Percentiles rank a stretch among this genome's conserved stretches.
Conservation (phyloP, 2,113 vertebrate genomes). For the Carettochelys insculpta region DNA sequence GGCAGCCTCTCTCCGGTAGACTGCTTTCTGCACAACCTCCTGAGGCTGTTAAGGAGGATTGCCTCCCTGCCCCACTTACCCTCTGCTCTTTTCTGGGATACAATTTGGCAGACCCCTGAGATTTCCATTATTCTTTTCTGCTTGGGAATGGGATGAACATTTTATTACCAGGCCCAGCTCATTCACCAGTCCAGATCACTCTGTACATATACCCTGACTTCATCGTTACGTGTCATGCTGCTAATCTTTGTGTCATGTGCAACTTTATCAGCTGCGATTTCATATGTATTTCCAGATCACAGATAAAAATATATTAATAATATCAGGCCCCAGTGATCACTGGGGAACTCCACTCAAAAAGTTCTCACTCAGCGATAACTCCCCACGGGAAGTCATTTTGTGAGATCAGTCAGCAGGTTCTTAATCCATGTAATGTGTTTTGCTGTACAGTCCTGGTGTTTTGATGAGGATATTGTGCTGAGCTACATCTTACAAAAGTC, state of each 20-base stretch:
- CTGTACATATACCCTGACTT: neutral
- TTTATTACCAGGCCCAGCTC: neutral
- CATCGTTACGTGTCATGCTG: neutral
- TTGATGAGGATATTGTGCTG: neutral
- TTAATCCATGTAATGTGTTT: neutral
- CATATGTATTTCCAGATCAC: conserved; percentile 37
- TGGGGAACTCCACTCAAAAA: neutral
- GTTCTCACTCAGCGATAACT: neutral
- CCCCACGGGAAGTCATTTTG: neutral
- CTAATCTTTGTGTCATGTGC: conserved; percentile 16
- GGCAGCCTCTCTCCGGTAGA: too few relatives aligned
- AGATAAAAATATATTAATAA: neutral
- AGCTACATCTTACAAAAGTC: neutral
- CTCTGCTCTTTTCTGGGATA: too few relatives aligned
- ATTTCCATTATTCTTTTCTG: too few relatives aligned
- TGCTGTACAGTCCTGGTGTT: neutral
- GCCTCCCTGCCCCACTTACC: too few relatives aligned
- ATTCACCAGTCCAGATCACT: neutral
- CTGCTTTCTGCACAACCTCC: too few relatives aligned
- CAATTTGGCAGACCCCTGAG: too few relatives aligned
- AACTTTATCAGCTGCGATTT: conserved; percentile 43
- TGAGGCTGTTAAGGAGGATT: too few relatives aligned
- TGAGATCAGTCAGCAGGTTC: neutral
- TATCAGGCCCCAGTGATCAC: neutral
- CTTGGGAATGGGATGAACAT: too few relatives aligned